Conservation (phyloP, 2,888 invertebrate species). For the Papilio elwesi region DNA sequence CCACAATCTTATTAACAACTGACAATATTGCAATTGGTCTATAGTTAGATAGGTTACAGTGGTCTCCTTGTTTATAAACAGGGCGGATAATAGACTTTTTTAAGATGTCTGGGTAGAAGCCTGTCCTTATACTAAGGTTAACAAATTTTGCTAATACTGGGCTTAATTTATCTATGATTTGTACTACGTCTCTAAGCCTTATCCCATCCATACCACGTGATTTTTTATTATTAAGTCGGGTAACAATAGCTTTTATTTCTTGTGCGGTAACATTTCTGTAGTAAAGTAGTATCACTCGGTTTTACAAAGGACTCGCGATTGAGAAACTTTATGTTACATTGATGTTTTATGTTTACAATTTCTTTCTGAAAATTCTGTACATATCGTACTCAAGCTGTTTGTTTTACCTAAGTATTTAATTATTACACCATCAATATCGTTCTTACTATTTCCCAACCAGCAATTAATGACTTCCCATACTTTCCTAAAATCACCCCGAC, state of each 20-base stretch:
- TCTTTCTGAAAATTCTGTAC: slow-evolving; percentile 37
- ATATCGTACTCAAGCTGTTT: slow-evolving; percentile 18
- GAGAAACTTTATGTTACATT: slow-evolving; percentile 23
- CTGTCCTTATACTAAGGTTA: no score
- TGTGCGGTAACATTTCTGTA: background rate
- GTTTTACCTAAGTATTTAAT: slow-evolving; percentile 13
- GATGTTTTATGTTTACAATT: slow-evolving; percentile 33
- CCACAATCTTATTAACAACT: background rate
- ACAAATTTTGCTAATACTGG: slow-evolving; percentile 41
- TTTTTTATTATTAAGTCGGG: background rate
- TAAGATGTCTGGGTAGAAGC: no score
- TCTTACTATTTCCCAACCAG: slow-evolving; percentile 38
- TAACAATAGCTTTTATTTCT: background rate
- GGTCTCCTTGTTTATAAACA: no score
- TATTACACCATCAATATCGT: slow-evolving; percentile 29
- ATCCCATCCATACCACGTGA: background rate
- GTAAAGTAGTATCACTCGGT: slow-evolving; percentile 18
- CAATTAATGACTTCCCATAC: slow-evolving; percentile 38
- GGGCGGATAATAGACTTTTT: no score
- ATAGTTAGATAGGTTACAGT: slow-evolving; percentile 39
- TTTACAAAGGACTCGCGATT: slow-evolving; percentile 33
- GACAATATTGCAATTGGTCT: slow-evolving; percentile 34
- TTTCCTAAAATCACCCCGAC: slow-evolving; percentile 34
- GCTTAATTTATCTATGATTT: slow-evolving; percentile 35
- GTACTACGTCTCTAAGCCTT: slow-evolving; percentile 33